Evolutionary conservation across 2,888 invertebrate species (phyloP), one percentile per base, ranked within the genome.

Genomic region (Salticus scenicus): DNA sequence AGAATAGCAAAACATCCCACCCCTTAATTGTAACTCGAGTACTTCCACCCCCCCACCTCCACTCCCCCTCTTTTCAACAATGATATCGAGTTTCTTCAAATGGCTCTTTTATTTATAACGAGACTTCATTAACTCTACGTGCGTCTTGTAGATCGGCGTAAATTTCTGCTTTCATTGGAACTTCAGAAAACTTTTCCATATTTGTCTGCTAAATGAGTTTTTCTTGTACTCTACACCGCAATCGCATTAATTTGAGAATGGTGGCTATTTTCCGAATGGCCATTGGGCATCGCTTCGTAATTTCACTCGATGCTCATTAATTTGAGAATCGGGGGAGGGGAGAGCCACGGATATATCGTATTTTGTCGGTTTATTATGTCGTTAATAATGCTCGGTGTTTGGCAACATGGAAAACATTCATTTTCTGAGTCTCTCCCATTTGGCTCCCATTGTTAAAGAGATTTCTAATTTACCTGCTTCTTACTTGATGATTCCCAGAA

Each of bases 251-350:
- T 79, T 72, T 47, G 72, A 47, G 41, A 42, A 33, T 33, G 63
- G 31, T 37, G 37, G 67, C 33, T 24, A 72, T 20, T 70, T 57
- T 42, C 27, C 28, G 41, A 70, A 74, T 63, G 74, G 74, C 73
- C 67, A 81, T 20, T 82, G 64, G 71, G 71, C 66, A 83, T 76
- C 71, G 4, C 57, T 57, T 57, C 57, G 71, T 72, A 74, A 66
- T 81, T 74, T 69, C 24, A 17, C 71, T 24, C 66, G 33, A 82
- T 72, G 57, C 76, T 83, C 82, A 83, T 83, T 83, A 83, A 83
- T 83, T 80, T 73, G 47, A 17, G 33, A 73, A 12, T 17, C 10
- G 42, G 24, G 64, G 64, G 72, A 31, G 37, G 37, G 57, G 33
- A 4, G 42, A 42, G 24, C 20, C 1, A n/a, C n/a, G n/a, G n/a